Conservation (phyloP, 1,140 invertebrate genomes). For the Teleopsis dalmanni region DNA sequence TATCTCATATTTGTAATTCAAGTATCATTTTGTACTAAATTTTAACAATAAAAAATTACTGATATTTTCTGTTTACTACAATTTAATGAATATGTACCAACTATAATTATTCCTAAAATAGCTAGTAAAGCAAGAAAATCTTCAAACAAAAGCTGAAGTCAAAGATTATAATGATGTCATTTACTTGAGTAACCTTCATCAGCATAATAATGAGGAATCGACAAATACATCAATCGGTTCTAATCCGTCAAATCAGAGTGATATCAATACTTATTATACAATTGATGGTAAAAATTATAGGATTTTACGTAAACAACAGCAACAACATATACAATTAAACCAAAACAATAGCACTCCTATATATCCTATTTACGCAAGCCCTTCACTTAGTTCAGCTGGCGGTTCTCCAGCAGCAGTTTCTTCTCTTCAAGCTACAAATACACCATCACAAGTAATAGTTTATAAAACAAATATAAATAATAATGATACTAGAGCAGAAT, state of each 20-base stretch:
- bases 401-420: constrained; percentile 31
- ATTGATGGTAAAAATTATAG: constrained; percentile 21
- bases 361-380: constrained; percentile 36
- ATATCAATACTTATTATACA: constrained; percentile 7
- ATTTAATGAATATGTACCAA: too few relatives aligned
- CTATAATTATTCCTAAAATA: too few relatives aligned
- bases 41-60: too few relatives aligned
- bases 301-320: constrained; percentile 16
- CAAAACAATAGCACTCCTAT: constrained; percentile 16
- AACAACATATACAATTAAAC: constrained; percentile 29
- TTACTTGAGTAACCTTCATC: constrained; percentile 38
- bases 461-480: constrained; percentile 29
- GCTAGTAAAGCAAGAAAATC: constrained; percentile 43
- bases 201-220: constrained; percentile 21
- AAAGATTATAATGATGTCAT: constrained; percentile 41
- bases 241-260: background rate
- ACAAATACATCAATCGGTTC: too few relatives aligned
- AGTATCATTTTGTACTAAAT: too few relatives aligned
- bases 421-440: constrained; percentile 29
- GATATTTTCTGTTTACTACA: too few relatives aligned
- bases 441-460: constrained; percentile 37
- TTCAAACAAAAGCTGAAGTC: constrained; percentile 29
- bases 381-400: constrained; percentile 33
- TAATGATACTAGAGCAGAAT: constrained; percentile 12
- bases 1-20: too few relatives aligned